Base-by-base conservation (phyloP, 2,888 invertebrate genomes). In the Clitarchus hookeri region DNA sequence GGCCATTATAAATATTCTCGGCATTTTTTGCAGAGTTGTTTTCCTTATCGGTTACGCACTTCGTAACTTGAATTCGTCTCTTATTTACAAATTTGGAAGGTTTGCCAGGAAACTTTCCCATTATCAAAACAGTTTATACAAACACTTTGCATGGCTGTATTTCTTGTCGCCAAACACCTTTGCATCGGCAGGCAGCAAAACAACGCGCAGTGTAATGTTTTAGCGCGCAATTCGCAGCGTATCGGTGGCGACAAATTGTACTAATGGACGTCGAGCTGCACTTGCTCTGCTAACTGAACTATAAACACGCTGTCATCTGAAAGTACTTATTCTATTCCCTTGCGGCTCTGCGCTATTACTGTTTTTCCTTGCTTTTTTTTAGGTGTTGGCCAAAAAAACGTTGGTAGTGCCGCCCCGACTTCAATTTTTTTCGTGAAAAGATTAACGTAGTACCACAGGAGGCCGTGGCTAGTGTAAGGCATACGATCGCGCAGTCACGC, bases 21-120 rank as follows among this genome's bases (percentile, higher is more conserved):
- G 92, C 91, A 89, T 91, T 91, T 91, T 91, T 92, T 90, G 91
- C 91, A 90, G 91, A 91, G 90, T 93, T 92, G 90, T 91, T 91
- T 91, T 92, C 92, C 88, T 90, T 89, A 88, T 90, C 89, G 89
- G 93, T 92, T 91, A 93, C 92, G 90, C 93, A 93, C 90, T 94
- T 94, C 92, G 96, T 93, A 91, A 96, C 96, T 93, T 96, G 96
- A 91, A 96, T 94, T 92, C 96, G 95, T 92, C 96, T 96, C 93
- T 96, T 95, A 93, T 96, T 96, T 91, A 96, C 95, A 93, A 96
- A 95, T 94, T 96, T 97, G 90, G 96, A 95, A 92, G 96, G 96
- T 94, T 96, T 96, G 91, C 97, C 96, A 91, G 97, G 96, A 94
- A 96, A 96, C 94, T 95, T 95, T 93, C 95, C 95, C 96, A 95